Evolutionary conservation across 2,888 invertebrate species (phyloP), one percentile per base, ranked within the genome.

Genomic region (Pasiphila rectangulata): DNA sequence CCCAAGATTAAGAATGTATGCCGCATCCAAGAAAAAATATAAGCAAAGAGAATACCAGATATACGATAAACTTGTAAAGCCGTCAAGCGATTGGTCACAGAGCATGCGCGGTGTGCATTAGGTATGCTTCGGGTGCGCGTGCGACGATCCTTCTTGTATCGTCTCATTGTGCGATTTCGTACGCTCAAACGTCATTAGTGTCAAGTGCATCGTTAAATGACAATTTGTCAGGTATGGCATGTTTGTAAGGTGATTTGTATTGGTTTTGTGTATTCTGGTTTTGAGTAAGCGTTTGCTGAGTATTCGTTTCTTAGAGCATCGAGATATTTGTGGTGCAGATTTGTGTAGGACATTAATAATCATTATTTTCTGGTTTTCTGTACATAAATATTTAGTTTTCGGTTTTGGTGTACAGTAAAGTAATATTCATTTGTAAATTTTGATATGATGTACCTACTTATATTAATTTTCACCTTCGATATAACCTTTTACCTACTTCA

Each of bases 151-250:
- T 40, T 37, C 48, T 56, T 59, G 57, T 57, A 47, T 62, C 62
- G 54, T 68, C 73, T 75, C 64, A 76, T 79, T 83, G 78, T 76
- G 75, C 75, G 69, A 81, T 81, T 80, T 72, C 63, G 71, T 76
- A 81, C 73, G 79, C 73, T 64, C 72, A 65, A 63, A 64, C 63
- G 64, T 70, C 75, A 76, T 83, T 79, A 79, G 69, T 65, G 73
- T 70, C 77, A 72, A 72, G 63, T 67, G 67, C 58, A 65, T 73
- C 69, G 71, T 75, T 72, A 75, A 59, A 60, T 65, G 68, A 46
- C 53, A 44, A 56, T 59, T 53, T 56, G 54, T 59, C 54, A 56
- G 37, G 70, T 67, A 68, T 72, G 51, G 41, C 50, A 54, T 55
- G 46, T 52, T 39, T 69, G 34, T 42, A 36, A 37, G 40, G 35